Percentiles rank a stretch among this genome's conserved stretches.
phyloP scores from a whole-genome alignment of 2,113 vertebrate genomes.

The Spea multiplicata region DNA sequence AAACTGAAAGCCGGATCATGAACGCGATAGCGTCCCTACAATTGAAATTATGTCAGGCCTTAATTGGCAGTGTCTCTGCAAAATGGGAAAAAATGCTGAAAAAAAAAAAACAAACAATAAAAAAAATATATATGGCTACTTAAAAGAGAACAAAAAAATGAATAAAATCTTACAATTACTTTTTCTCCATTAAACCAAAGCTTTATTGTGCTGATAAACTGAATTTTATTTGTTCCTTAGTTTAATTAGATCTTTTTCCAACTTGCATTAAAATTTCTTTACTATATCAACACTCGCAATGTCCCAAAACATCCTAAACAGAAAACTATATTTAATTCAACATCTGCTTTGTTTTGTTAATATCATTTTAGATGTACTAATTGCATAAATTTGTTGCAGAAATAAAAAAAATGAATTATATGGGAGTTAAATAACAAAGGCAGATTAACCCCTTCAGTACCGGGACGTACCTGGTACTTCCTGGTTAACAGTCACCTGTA shows the following conservation, averaged over 20 bases:
- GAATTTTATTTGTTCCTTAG: conserved; percentile 32
- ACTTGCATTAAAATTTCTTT: conserved; percentile 28
- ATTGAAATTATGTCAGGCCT: conserved; percentile 13
- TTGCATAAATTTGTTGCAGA: not conserved
- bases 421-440: not conserved
- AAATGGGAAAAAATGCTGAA: not conserved
- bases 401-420: not conserved
- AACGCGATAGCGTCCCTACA: not conserved
- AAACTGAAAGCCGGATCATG: not conserved
- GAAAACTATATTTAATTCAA: not conserved
- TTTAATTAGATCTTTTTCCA: conserved; percentile 33
- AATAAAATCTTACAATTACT: conserved; percentile 29
- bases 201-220: conserved; percentile 39
- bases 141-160: conserved; percentile 12
- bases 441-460: too few species aligned
- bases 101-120: conserved; percentile 14
- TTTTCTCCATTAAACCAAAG: conserved; percentile 37
- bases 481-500: too few species aligned
- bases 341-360: not conserved
- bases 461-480: too few species aligned
- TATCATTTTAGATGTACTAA: not conserved
- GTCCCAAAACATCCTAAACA: conserved; percentile 10
- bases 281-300: conserved; percentile 11
- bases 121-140: conserved; percentile 35
- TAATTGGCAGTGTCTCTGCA: conserved; percentile 21